Evolutionary conservation across 2,888 invertebrate genomes (phyloP).

Genomic region (Diogma glabrata): DNA sequence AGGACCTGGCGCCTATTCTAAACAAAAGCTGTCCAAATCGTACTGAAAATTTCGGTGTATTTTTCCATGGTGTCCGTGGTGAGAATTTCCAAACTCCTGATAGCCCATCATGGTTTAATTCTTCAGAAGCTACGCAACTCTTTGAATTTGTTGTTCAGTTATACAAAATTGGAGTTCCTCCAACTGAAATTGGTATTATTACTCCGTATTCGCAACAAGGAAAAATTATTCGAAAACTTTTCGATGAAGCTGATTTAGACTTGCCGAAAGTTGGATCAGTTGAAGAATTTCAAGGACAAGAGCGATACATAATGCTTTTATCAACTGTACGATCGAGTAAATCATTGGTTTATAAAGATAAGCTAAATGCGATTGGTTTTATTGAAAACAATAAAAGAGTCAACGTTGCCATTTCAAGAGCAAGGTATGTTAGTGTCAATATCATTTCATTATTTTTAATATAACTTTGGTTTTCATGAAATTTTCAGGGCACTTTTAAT

Average conservation of each 20-base stretch:
- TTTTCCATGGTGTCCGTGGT: constrained; percentile 62
- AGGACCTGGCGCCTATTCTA: constrained; percentile 8
- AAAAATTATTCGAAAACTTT: constrained; percentile 28
- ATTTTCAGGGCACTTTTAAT: constrained; percentile 59
- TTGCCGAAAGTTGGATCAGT: constrained; percentile 65
- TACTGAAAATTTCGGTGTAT: constrained; percentile 36
- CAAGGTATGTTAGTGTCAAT: too few species aligned
- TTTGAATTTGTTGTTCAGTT: constrained; percentile 39
- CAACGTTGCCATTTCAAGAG: constrained; percentile 83
- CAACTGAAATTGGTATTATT: constrained; percentile 63
- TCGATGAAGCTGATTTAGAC: constrained; percentile 34
- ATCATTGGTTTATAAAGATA: constrained; percentile 35
- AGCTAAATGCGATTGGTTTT: constrained; percentile 54
- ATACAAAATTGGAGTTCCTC: constrained; percentile 48
- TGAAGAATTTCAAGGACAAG: constrained; percentile 77
- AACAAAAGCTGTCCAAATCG: constrained; percentile 2
- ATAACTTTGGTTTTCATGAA: too few species aligned
- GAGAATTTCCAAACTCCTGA: constrained; percentile 57
- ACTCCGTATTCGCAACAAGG: constrained; percentile 91
- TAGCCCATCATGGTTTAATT: constrained; percentile 84
- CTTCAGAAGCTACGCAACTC: constrained; percentile 46
- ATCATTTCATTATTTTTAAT: too few species aligned
- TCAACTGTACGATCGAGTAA: constrained; percentile 52
- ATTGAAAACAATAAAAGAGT: constrained; percentile 63
- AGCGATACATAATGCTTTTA: constrained; percentile 50